phyloP scores from a whole-genome alignment of 2,797 vertebrate species.

The Pristis pectinata region DNA sequence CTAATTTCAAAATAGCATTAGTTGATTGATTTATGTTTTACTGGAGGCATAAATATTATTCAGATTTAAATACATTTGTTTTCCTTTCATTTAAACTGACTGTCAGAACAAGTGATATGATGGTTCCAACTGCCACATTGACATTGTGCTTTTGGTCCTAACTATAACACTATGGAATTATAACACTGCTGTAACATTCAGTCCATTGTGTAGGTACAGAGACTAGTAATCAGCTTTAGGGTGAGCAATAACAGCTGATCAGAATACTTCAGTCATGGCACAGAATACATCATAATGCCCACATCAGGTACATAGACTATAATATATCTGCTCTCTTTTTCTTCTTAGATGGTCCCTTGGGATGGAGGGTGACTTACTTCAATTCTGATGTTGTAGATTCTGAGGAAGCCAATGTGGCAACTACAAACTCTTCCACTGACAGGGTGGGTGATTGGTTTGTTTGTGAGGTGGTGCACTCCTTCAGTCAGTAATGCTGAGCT shows the following conservation, averaged over 20 bases:
- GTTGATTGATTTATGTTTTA: slow-evolving; percentile 4
- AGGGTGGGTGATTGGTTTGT: too few species aligned
- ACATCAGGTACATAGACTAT: background rate
- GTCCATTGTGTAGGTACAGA: background rate
- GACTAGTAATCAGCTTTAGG: background rate
- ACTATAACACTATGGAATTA: background rate
- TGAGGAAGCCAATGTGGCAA: too few species aligned
- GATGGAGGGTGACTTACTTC: too few species aligned
- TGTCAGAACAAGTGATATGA: too few species aligned
- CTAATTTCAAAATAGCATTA: background rate
- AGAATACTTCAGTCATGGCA: background rate
- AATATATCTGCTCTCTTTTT: background rate
- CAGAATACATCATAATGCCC: background rate
- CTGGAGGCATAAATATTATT: background rate
- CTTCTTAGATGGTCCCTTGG: too few species aligned
- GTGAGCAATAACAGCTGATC: background rate
- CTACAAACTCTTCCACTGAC: too few species aligned
- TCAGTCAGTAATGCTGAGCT: too few species aligned
- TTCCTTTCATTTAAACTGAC: background rate
- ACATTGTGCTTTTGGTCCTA: background rate
- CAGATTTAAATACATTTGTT: background rate
- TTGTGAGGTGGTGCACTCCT: too few species aligned
- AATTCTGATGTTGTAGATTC: too few species aligned
- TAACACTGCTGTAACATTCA: background rate
- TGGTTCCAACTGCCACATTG: background rate